These are phyloP conservation scores for Ctenicera cuprea DNA, from an alignment of 2,888 invertebrate species.

Conservation along the genomic window DNA sequence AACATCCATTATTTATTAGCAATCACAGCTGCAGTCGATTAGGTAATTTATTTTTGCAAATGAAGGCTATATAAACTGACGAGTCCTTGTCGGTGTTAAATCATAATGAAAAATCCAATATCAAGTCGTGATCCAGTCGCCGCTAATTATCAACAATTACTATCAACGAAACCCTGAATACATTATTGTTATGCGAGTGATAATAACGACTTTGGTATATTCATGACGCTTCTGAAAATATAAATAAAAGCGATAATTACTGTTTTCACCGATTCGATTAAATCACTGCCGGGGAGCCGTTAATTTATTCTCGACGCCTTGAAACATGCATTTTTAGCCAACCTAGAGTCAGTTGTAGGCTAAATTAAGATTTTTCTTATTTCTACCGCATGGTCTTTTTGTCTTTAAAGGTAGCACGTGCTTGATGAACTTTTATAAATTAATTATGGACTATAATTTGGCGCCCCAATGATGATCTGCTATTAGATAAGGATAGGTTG, in stretches of 20 bases:
- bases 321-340: background rate
- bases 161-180: constrained; percentile 9
- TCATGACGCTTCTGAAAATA: background rate
- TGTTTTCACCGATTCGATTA: background rate
- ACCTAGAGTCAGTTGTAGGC: background rate
- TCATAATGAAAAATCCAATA: constrained; percentile 5
- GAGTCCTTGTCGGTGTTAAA: constrained; percentile 15
- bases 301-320: constrained; percentile 8
- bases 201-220: constrained; percentile 1
- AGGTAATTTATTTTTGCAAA: constrained; percentile 13
- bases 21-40: constrained; percentile 13
- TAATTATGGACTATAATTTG: background rate
- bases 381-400: background rate
- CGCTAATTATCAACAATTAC: constrained; percentile 7
- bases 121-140: constrained; percentile 7
- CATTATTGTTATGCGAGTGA: background rate
- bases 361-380: background rate
- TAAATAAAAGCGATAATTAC: constrained; percentile 15
- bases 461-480: no score
- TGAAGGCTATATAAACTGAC: constrained; percentile 7
- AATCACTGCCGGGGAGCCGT: background rate
- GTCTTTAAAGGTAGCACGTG: background rate
- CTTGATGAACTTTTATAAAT: background rate
- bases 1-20: constrained; percentile 10
- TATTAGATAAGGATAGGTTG: no score